Evolutionary conservation across 35 echinoderm and acorn worm genomes (phyloP).

Genomic region (Stichopus chloronotus): DNA sequence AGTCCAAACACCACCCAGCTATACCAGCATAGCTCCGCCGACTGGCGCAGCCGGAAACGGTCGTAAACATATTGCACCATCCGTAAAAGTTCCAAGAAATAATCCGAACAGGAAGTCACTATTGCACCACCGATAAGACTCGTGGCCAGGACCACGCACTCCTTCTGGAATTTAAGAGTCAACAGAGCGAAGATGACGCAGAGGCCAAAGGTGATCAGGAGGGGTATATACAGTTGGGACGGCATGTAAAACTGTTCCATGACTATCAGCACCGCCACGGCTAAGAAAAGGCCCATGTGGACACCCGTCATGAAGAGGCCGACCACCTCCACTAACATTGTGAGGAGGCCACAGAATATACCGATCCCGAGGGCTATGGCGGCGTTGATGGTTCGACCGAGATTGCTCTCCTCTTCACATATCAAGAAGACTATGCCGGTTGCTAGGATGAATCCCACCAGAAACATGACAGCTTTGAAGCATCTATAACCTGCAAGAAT

Average conservation of each 20-base stretch:
- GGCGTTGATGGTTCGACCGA: conserved; percentile 76
- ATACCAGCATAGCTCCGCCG: conserved; percentile 77
- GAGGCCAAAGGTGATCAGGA: conserved; percentile 54
- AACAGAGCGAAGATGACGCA: conserved; percentile 62
- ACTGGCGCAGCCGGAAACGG: conserved; percentile 59
- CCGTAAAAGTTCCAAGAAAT: conserved; percentile 82
- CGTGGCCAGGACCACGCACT: conserved; percentile 74
- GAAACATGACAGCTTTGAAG: conserved; percentile 98
- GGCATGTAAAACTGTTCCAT: conserved; percentile 79
- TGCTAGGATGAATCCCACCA: conserved; percentile 92
- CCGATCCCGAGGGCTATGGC: conserved; percentile 87
- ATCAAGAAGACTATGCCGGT: conserved; percentile 84
- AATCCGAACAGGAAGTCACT: conserved; percentile 77
- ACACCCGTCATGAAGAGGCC: conserved; percentile 96
- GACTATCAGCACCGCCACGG: conserved; percentile 69
- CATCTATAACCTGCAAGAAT: conserved; percentile 88
- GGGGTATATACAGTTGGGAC: conserved; percentile 58
- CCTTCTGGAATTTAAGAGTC: conserved; percentile 80
- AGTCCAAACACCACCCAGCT: conserved; percentile 87
- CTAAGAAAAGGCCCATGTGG: conserved; percentile 81
- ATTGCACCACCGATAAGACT: conserved; percentile 80
- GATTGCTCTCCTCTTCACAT: conserved; percentile 80
- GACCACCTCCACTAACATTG: conserved; percentile 87
- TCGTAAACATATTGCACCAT: conserved; percentile 89
- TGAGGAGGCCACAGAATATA: conserved; percentile 90